Percentiles rank a stretch among this genome's conserved stretches.
Evolutionary conservation across 2,113 vertebrate species (phyloP).

Genomic region (Saccopteryx leptura): DNA sequence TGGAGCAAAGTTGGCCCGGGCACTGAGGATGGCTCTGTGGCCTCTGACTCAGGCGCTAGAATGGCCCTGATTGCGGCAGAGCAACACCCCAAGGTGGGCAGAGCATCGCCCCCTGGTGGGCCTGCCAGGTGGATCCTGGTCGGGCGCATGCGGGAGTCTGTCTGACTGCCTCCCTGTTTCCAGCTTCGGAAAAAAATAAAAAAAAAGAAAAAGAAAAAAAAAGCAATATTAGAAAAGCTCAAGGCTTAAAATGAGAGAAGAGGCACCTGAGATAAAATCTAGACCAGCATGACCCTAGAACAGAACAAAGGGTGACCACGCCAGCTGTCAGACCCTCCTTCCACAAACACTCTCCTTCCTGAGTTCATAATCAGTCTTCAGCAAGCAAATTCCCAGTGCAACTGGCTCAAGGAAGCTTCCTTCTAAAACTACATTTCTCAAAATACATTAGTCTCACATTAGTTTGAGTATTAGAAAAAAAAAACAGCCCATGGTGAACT

Average conservation of each 20-base stretch:
- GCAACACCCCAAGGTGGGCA: no score
- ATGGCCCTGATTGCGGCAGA: no score
- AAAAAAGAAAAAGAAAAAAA: no score
- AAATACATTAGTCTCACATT: not conserved
- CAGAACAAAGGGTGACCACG: not conserved
- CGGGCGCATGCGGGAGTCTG: no score
- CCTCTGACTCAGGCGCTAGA: no score
- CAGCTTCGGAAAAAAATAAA: no score
- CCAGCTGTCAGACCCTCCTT: not conserved
- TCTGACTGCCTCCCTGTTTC: no score
- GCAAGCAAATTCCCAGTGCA: not conserved
- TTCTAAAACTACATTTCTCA: not conserved
- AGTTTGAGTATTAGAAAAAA: not conserved
- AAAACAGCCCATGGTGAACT: not conserved
- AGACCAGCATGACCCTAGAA: not conserved
- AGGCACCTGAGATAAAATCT: not conserved
- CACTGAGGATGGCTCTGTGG: no score
- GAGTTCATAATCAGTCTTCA: not conserved
- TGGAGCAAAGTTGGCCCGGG: no score
- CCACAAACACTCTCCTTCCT: not conserved
- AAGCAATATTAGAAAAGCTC: not conserved
- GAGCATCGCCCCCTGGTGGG: no score
- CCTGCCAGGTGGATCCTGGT: no score
- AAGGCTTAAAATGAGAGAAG: not conserved
- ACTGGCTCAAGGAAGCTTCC: not conserved